Evolutionary conservation across 2,113 vertebrate species (phyloP), one percentile per base, ranked within the genome.

Genomic region (Cryptotis parvus): DNA sequence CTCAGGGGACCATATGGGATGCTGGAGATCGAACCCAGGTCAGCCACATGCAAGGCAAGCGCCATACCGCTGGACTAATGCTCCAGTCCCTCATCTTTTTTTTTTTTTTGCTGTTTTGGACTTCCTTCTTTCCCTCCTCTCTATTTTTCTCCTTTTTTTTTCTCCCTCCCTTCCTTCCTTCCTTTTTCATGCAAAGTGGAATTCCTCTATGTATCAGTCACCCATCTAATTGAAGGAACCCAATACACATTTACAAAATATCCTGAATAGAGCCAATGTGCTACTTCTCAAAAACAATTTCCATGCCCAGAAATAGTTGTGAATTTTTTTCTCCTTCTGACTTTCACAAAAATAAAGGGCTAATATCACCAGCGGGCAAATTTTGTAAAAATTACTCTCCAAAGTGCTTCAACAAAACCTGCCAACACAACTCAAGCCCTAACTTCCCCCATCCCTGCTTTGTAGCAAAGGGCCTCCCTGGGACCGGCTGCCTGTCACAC

Each of bases 301-400:
- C 39, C 58, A 68, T 43, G 33, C 33, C 70, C 37, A 83, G 73
- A 72, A 95, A 92, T 37, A 78, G 75, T 77, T 87, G 27, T 70
- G 12, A 58, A 14, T n/a, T 78, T 10, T 58, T 39, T 81, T 45
- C 31, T 15, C 27, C 41, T 29, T 58, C 52, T 95, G 81, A 94
- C 91, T 94, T 96, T 97, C 85, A 95, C 63, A 92, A 73, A 91
- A 94, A 96, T 83, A 95, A 96, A 97, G 90, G 91, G 75, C 91
- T 94, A 95, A 75, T 94, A 94, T 84, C 45, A 92, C 94, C 78
- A 87, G 81, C 0, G 7, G 93, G 85, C 85, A 95, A 82, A 88
- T 91, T 88, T 92, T 94, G 52, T 93, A 85, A 94, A 55, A 96
- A 95, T 96, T 90, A 86, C 68, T 95, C 75, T 94, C 91, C 61